Percentiles rank a stretch among this genome's conserved stretches.
phyloP scores from a whole-genome alignment of 2,797 vertebrate genomes.

The Lepilemur ruficaudatus region DNA sequence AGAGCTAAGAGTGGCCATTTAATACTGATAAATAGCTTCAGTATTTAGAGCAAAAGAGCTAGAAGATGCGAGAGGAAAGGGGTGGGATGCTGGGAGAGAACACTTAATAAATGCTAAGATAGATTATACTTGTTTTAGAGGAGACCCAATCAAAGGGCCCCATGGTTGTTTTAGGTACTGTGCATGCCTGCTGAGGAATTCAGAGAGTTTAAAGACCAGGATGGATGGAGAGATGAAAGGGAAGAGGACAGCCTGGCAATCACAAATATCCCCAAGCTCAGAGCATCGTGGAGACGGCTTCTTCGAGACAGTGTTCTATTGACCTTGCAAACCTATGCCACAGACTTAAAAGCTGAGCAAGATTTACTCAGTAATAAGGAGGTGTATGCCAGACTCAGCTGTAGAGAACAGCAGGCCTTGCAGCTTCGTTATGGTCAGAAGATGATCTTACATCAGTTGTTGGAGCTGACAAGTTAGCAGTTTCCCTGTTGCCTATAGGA shows the following conservation, averaged over 20 bases:
- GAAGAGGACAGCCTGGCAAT: slow-evolving; percentile 83
- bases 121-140: no score
- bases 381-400: slow-evolving; percentile 80
- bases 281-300: slow-evolving; percentile 86
- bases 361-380: slow-evolving; percentile 82
- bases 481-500: neutral
- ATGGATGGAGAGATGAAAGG: slow-evolving; percentile 88
- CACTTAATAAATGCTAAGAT: neutral
- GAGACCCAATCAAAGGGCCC: neutral
- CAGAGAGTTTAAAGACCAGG: slow-evolving; percentile 88
- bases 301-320: slow-evolving; percentile 85
- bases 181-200: slow-evolving; percentile 92
- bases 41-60: neutral
- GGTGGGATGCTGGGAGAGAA: neutral
- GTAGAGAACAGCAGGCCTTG: slow-evolving; percentile 89
- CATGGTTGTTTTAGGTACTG: slow-evolving; percentile 87
- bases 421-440: slow-evolving; percentile 95
- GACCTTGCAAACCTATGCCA: slow-evolving; percentile 85
- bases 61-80: neutral
- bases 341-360: slow-evolving; percentile 84
- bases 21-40: neutral
- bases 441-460: slow-evolving; percentile 88
- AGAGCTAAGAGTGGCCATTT: neutral
- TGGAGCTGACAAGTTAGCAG: slow-evolving; percentile 84
- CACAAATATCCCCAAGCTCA: slow-evolving; percentile 86